A percentile compares a stretch with the other conserved stretches of the same genome.
Conservation (phyloP, 2,797 vertebrate genomes). For the Phrynocephalus guinanensis region DNA sequence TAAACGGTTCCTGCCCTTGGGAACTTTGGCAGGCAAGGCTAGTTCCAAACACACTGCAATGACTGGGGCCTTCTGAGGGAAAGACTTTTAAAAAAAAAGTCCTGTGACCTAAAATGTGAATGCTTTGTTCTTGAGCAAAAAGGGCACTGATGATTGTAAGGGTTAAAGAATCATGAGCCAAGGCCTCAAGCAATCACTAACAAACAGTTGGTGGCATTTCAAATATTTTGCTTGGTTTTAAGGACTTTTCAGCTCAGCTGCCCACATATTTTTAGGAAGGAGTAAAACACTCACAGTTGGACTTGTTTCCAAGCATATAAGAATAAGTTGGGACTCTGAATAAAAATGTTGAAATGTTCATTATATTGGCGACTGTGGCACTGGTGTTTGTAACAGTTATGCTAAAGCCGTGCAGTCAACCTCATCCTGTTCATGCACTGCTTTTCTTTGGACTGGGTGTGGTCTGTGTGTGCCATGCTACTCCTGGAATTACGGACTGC, state of each 20-base stretch:
- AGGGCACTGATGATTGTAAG: not conserved
- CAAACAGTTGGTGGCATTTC: not conserved
- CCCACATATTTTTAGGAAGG: not conserved
- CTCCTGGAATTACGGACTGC: constrained; percentile 13
- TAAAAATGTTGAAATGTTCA: not conserved
- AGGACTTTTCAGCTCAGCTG: not conserved
- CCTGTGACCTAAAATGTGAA: not conserved
- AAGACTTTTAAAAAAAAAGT: not conserved
- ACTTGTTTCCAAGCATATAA: not conserved
- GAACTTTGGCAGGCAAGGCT: not conserved
- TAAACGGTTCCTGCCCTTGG: not conserved
- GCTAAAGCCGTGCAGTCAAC: not conserved
- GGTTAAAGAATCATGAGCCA: not conserved
- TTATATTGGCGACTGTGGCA: not conserved
- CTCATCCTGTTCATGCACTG: not conserved
- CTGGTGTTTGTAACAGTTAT: not conserved
- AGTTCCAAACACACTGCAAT: not conserved
- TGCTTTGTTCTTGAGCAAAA: not conserved
- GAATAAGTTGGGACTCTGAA: not conserved
- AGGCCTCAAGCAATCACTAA: not conserved
- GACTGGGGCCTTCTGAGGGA: not conserved
- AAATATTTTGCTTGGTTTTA: not conserved
- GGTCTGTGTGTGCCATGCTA: not conserved
- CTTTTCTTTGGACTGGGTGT: constrained; percentile 6
- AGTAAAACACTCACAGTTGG: not conserved